These are phyloP conservation scores for Hetaerina titia DNA, from an alignment of 2,888 invertebrate species.

Conservation along the genomic window DNA sequence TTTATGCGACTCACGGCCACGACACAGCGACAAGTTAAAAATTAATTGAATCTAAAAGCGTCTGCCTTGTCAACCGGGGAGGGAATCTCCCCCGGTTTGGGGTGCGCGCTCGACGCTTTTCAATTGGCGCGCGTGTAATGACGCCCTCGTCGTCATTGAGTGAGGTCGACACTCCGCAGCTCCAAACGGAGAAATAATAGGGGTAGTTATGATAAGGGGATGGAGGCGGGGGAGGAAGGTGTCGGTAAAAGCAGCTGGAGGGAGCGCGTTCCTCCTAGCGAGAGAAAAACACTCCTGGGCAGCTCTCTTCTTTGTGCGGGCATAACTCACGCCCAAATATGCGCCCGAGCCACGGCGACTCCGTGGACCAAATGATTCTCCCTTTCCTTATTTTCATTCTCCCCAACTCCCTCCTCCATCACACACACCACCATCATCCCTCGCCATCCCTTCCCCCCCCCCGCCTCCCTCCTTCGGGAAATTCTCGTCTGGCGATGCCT, in stretches of 20 bases:
- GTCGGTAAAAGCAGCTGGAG: background rate
- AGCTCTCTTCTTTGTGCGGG: background rate
- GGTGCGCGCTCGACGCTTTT: background rate
- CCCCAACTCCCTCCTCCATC: background rate
- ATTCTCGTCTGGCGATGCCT: background rate
- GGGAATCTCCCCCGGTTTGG: too few relatives aligned
- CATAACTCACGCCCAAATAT: background rate
- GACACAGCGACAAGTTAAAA: background rate
- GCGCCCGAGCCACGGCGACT: background rate
- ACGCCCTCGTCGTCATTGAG: background rate
- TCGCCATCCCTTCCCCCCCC: too few relatives aligned
- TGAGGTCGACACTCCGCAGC: background rate
- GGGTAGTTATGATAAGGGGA: too few relatives aligned
- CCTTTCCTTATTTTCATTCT: background rate
- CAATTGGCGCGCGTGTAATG: background rate
- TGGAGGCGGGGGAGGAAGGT: too few relatives aligned
- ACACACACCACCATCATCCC: too few relatives aligned
- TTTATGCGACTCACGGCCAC: background rate
- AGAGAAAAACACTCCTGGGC: background rate
- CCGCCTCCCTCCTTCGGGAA: too few relatives aligned
- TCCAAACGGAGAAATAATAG: too few relatives aligned
- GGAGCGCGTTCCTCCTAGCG: background rate
- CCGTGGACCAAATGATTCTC: background rate
- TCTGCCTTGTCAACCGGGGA: too few relatives aligned
- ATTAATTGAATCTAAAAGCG: background rate